phyloP scores from a whole-genome alignment of 2,797 vertebrate genomes.

The Propithecus deckenii region DNA sequence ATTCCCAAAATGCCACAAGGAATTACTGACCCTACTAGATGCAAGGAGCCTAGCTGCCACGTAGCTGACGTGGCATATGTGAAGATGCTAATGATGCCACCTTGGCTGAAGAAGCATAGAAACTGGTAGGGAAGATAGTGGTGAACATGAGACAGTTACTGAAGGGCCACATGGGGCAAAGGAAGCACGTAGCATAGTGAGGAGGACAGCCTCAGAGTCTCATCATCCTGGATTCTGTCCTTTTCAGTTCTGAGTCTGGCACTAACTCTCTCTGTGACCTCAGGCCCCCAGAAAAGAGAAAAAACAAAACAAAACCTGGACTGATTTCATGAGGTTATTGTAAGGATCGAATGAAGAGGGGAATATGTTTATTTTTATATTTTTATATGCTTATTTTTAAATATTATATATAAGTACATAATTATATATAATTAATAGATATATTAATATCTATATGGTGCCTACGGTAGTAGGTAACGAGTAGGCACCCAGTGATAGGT shows the following conservation, averaged over 20 bases:
- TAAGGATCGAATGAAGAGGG: background rate
- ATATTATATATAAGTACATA: background rate
- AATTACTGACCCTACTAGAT: background rate
- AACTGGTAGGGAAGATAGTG: background rate
- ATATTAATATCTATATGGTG: background rate
- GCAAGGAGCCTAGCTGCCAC: background rate
- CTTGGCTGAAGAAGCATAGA: background rate
- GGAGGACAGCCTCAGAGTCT: no score
- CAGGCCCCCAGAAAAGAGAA: background rate
- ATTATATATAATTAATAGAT: background rate
- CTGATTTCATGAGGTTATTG: background rate
- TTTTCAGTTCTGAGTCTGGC: background rate
- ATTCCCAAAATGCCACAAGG: background rate
- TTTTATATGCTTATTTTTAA: rapidly evolving
- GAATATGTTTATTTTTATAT: background rate
- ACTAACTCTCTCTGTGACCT: background rate
- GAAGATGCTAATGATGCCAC: background rate
- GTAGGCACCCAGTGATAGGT: background rate
- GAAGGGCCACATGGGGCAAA: background rate
- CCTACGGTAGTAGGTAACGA: background rate
- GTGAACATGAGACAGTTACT: background rate
- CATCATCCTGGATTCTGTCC: background rate
- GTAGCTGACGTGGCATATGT: background rate
- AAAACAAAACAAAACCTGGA: background rate
- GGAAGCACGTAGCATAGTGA: rapidly evolving